Conservation (phyloP, 2,888 invertebrate genomes). For the Alsophila aescularia region DNA sequence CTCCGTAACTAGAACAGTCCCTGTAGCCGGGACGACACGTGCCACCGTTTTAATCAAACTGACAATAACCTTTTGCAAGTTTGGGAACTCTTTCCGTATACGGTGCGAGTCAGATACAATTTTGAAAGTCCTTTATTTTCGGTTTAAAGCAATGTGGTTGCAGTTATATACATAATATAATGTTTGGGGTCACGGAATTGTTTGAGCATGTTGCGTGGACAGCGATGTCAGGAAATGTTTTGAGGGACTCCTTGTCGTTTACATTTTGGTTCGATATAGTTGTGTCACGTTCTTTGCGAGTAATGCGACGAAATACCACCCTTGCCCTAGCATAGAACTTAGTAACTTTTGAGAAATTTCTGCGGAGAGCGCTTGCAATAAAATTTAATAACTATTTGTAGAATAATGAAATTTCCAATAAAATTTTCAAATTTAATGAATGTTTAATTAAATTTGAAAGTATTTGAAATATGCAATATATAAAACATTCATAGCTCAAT, state of each 20-base stretch:
- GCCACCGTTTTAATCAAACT: slow-evolving; percentile 37
- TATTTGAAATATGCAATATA: too few species aligned
- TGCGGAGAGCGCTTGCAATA: too few species aligned
- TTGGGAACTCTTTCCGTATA: slow-evolving; percentile 31
- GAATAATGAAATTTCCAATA: too few species aligned
- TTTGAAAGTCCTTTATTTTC: slow-evolving; percentile 34
- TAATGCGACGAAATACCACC: not conserved
- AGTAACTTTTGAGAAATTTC: not conserved
- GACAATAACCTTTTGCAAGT: slow-evolving; percentile 36
- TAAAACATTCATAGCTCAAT: too few species aligned
- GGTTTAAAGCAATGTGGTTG: slow-evolving; percentile 14
- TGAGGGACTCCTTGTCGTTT: not conserved
- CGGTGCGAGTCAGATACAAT: slow-evolving; percentile 31
- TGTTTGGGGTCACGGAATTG: slow-evolving; percentile 6
- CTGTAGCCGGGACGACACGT: slow-evolving; percentile 29
- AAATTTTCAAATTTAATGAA: too few species aligned
- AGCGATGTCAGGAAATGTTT: not conserved
- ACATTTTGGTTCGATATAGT: too few species aligned
- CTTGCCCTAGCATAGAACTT: not conserved
- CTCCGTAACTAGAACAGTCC: slow-evolving; percentile 28
- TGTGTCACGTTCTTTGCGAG: not conserved
- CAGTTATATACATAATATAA: slow-evolving; percentile 8
- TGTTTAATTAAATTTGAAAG: too few species aligned
- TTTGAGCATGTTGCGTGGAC: not conserved
- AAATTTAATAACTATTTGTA: too few species aligned